phyloP scores from a whole-genome alignment of 2,113 vertebrate genomes.

The Alethe diademata region DNA sequence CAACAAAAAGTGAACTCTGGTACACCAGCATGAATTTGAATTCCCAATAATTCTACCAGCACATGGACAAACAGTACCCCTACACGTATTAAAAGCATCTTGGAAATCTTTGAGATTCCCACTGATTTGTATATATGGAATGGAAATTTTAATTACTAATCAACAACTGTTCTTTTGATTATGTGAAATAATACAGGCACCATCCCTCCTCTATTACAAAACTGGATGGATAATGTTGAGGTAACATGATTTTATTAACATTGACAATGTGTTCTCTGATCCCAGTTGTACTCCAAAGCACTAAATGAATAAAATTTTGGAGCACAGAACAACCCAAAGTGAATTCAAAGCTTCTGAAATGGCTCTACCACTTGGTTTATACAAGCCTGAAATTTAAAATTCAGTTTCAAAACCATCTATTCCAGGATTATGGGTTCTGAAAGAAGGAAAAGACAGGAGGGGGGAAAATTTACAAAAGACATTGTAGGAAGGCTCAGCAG shows the following conservation, averaged over 20 bases:
- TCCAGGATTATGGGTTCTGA: neutral
- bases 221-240: neutral
- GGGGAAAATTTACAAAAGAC: neutral
- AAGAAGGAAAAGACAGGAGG: neutral
- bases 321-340: neutral
- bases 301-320: neutral
- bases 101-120: neutral
- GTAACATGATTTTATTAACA: neutral
- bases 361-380: neutral
- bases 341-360: neutral
- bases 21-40: neutral
- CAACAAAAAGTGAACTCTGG: neutral
- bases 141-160: neutral
- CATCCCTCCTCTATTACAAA: neutral
- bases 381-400: neutral
- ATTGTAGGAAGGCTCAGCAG: neutral
- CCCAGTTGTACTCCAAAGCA: neutral
- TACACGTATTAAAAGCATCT: neutral
- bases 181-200: neutral
- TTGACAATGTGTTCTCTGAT: neutral
- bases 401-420: neutral
- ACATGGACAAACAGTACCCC: neutral
- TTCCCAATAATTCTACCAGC: neutral
- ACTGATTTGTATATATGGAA: neutral
- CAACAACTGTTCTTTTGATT: neutral